A percentile compares a stretch with the other conserved stretches of the same genome.
These are phyloP conservation scores for Dendrolimus pini DNA, from an alignment of 2,888 invertebrate genomes.

Conservation along the genomic window DNA sequence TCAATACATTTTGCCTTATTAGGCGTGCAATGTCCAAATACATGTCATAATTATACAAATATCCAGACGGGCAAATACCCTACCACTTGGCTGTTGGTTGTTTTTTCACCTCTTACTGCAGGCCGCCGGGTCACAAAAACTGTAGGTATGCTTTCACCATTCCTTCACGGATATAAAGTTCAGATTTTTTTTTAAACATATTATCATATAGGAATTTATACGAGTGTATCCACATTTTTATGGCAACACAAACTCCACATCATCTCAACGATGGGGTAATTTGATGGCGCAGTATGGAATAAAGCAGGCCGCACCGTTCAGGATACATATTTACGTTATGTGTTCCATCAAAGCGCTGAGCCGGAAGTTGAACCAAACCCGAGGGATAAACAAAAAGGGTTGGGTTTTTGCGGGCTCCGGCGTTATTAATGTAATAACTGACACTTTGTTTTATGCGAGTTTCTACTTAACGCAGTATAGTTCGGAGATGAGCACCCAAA, in stretches of 20 bases:
- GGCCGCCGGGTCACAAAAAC: too few species aligned
- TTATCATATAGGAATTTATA: too few species aligned
- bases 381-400: slow-evolving; percentile 64
- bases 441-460: slow-evolving; percentile 72
- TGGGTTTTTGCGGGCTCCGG: slow-evolving; percentile 47
- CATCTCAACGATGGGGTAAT: background rate
- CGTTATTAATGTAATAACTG: slow-evolving; percentile 74
- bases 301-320: slow-evolving; percentile 3
- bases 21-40: too few species aligned
- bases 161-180: too few species aligned
- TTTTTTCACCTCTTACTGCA: too few species aligned
- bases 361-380: slow-evolving; percentile 34
- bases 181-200: too few species aligned
- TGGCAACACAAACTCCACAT: background rate
- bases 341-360: slow-evolving; percentile 42
- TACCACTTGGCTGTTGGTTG: too few species aligned
- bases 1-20: too few species aligned
- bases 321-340: slow-evolving; percentile 19
- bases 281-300: background rate
- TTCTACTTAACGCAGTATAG: slow-evolving; percentile 51
- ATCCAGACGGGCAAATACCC: too few species aligned
- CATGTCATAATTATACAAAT: too few species aligned
- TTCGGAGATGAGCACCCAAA: slow-evolving; percentile 12
- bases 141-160: too few species aligned
- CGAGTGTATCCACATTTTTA: too few species aligned